Base-by-base conservation (phyloP, 2,888 invertebrate genomes). In the Camptogramma bilineatum region DNA sequence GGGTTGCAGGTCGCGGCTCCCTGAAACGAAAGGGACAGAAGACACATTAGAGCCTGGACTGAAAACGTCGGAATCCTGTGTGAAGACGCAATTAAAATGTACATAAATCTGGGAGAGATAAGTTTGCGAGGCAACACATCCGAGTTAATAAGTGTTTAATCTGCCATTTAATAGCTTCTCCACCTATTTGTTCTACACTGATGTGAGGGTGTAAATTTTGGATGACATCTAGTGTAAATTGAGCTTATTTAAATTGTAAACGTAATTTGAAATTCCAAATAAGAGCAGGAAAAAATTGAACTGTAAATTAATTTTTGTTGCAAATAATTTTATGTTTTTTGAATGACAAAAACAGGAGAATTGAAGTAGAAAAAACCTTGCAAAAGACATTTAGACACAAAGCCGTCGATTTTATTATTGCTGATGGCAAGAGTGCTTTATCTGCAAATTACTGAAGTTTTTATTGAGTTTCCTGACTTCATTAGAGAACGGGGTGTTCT, bases 81-180 rank as follows among this genome's bases (percentile, higher is more conserved):
- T 86, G 87, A 89, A 90, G 85, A 85, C 84, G 87, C 91, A 92
- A 91, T 93, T 91, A 91, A 90, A 90, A 88, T 84, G 83, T 85
- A 85, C 83, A 88, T 87, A 84, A 87, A 87, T 87, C 86, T 81
- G 81, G 77, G 82, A 81, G 83, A 84, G 83, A 85, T 84, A 83
- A 80, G 77, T 81, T 83, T 76, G 75, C 78, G 75, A 74, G 74
- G 76, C 78, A 79, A 81, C 81, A 79, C 79, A 77, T 81, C 71
- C 68, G 75, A 77, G 78, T 85, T 87, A 83, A 83, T 84, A 83
- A 83, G 81, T 78, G 79, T 84, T 83, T 84, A 81, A 83, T 83
- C 75, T 78, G 64, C 70, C 74, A 72, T 72, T 77, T 82, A 80
- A 84, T 78, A 72, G 78, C 75, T 75, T 75, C 74, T 78, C 65